Evolutionary conservation across 2,888 invertebrate species (phyloP).

Genomic region (Microchrysa polita): DNA sequence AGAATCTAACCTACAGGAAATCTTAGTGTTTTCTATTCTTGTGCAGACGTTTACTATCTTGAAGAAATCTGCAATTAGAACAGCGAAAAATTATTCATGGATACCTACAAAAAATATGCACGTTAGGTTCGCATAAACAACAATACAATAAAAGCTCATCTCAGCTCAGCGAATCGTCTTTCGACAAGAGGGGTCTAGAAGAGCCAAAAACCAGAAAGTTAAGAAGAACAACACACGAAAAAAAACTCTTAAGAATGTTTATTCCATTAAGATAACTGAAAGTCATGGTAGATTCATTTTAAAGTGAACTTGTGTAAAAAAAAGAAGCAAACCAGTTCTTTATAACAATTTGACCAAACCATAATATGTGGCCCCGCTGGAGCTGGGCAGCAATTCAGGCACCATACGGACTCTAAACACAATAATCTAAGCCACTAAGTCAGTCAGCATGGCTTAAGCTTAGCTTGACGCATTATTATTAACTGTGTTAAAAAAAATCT

Average conservation of each 20-base stretch:
- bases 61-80: constrained; percentile 32
- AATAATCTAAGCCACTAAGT: constrained; percentile 41
- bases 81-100: background rate
- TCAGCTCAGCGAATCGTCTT: background rate
- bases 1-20: constrained; percentile 2
- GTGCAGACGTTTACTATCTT: background rate
- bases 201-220: no score
- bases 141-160: constrained; percentile 22
- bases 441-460: background rate
- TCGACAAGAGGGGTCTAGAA: background rate
- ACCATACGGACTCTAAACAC: constrained; percentile 37
- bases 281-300: constrained; percentile 29
- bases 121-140: constrained; percentile 31
- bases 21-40: background rate
- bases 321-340: constrained; percentile 29
- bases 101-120: constrained; percentile 6
- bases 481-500: constrained; percentile 26
- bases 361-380: no score
- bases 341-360: background rate
- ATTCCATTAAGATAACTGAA: constrained; percentile 40
- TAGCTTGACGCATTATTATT: background rate
- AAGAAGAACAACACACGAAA: background rate
- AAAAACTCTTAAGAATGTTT: constrained; percentile 8
- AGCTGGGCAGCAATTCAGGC: constrained; percentile 1
- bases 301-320: background rate